phyloP scores from a whole-genome alignment of 2,113 vertebrate species.

The Gymnobelideus leadbeateri region DNA sequence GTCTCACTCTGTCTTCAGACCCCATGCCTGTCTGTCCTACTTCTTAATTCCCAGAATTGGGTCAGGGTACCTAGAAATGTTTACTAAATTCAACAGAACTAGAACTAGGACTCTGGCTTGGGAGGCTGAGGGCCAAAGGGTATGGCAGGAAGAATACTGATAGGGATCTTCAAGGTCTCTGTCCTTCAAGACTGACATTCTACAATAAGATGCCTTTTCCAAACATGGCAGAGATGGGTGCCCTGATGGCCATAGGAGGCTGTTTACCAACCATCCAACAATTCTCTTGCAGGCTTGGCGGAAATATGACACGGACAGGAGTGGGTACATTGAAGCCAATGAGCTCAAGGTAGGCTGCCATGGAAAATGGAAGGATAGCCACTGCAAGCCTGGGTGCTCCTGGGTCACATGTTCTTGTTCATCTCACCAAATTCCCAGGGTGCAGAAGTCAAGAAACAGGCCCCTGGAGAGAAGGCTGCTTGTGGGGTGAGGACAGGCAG shows the following conservation, averaged over 20 bases:
- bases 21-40: background rate
- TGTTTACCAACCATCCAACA: rapidly evolving
- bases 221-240: background rate
- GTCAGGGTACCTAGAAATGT: background rate
- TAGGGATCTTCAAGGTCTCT: background rate
- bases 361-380: background rate
- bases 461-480: background rate
- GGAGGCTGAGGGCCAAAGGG: background rate
- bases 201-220: background rate
- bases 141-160: background rate
- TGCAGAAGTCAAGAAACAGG: background rate
- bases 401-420: background rate
- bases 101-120: background rate
- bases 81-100: background rate
- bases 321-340: constrained; percentile 97
- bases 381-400: background rate
- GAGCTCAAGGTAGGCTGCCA: constrained; percentile 93
- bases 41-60: background rate
- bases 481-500: background rate
- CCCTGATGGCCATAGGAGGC: background rate
- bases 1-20: background rate
- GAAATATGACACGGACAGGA: constrained; percentile 95
- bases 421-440: background rate
- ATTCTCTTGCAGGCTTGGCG: constrained; percentile 91
- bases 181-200: background rate